Conservation (phyloP, 2,113 vertebrate genomes). For the Piprites chloris region DNA sequence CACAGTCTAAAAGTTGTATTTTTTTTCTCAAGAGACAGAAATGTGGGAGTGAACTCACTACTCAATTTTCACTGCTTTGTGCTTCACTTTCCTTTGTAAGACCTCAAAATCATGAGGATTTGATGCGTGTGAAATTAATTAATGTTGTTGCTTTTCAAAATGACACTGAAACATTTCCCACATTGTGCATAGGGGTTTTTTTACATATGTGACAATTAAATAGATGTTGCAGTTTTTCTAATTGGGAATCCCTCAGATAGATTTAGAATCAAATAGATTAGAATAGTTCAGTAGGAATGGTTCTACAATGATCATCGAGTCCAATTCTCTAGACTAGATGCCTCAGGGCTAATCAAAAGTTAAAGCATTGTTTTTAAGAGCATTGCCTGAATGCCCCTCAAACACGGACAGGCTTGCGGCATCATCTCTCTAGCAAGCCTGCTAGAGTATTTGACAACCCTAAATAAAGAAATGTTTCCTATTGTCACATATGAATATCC, state of each 20-base stretch:
- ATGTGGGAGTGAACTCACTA: neutral
- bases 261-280: neutral
- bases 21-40: neutral
- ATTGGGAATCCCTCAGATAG: neutral
- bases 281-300: neutral
- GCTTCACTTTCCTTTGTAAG: neutral
- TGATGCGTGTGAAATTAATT: neutral
- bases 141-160: neutral
- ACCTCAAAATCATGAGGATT: neutral
- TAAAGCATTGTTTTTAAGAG: rapidly evolving
- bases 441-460: neutral
- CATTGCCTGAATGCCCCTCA: neutral
- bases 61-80: neutral
- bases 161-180: neutral
- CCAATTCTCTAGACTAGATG: neutral
- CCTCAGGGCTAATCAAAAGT: neutral
- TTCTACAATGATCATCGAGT: neutral
- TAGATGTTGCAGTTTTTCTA: neutral
- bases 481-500: neutral
- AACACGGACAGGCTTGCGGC: neutral
- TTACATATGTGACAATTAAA: neutral
- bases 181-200: rapidly evolving
- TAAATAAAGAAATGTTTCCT: neutral
- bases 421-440: neutral
- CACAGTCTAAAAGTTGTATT: neutral